Base-by-base conservation (phyloP, 2,888 invertebrate species). In the Drosophila neotestacea region DNA sequence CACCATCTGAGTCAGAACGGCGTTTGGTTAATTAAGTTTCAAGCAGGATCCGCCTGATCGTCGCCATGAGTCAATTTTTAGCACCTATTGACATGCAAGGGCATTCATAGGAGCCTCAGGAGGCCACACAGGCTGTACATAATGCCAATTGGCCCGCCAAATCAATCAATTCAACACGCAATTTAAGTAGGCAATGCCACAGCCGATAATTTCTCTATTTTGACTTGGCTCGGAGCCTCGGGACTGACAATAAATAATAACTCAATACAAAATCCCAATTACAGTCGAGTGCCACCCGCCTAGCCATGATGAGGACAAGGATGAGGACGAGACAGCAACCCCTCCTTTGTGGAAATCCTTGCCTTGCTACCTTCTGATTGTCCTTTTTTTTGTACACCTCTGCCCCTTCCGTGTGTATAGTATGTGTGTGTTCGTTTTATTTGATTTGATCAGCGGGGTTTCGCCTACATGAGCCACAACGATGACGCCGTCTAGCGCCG, bases 361-460 rank as follows among this genome's bases (percentile, higher is more conserved):
- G 75, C 79, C 55, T 70, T 70, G 76, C 73, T 76, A 70, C 36
- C 85, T 81, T 73, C 75, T 73, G 88, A 89, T 87, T 88, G 88
- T 88, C 88, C 88, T 88, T 88, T 88, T 87, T 70, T 63, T 51
- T 16, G 36, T 46, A 55, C 62, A 54, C 54, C 51, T 48, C 39
- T 48, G 54, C 52, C 42, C 70, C 71, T 65, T 63, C 61, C 77
- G 62, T 51, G 6, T 32, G 32, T 9, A 6, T 32, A 36, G 62
- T 52, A 52, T 55, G 55, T 76, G 71, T 90, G 79, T 84, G 85
- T 87, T 80, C 74, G 78, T 84, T 88, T 79, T 81, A 75, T 90
- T 90, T 91, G 91, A 90, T 90, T 90, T 87, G 90, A 90, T 90
- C 90, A 90, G 91, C 90, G 91, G 91, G 91, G 90, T 85, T 84